Evolutionary conservation across 2,888 invertebrate species (phyloP).

Genomic region (Limnephilus lunatus): DNA sequence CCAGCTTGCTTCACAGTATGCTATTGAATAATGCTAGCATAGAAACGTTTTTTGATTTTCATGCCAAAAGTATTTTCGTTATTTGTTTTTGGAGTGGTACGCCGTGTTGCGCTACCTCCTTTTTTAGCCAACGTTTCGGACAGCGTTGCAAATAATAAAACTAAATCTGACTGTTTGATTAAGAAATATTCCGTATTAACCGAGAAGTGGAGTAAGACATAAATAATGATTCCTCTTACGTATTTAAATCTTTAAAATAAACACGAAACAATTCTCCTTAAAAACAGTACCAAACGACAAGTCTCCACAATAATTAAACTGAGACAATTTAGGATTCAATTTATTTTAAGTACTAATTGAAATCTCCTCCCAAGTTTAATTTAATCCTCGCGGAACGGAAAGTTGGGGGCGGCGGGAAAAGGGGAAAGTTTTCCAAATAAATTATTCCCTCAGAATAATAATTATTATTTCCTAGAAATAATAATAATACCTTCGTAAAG

Average conservation of each 20-base stretch:
- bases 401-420: neutral
- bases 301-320: neutral
- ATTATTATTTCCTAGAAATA: neutral
- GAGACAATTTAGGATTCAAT: neutral
- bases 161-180: too few species aligned
- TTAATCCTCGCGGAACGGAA: neutral
- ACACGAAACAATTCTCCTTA: neutral
- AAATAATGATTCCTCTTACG: neutral
- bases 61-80: too few species aligned
- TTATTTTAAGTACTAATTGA: neutral
- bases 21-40: too few species aligned
- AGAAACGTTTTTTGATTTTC: too few species aligned
- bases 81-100: too few species aligned
- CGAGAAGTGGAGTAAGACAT: too few species aligned
- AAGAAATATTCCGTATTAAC: too few species aligned
- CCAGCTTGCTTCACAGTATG: too few species aligned
- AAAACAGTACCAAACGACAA: neutral
- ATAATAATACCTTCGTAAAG: neutral
- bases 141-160: too few species aligned
- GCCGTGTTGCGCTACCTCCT: too few species aligned
- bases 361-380: neutral
- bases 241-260: neutral
- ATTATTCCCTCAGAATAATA: neutral
- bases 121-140: too few species aligned
- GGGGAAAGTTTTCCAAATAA: neutral